These are phyloP conservation scores for Hemicordylus capensis DNA, from an alignment of 2,113 vertebrate genomes.

Conservation along the genomic window DNA sequence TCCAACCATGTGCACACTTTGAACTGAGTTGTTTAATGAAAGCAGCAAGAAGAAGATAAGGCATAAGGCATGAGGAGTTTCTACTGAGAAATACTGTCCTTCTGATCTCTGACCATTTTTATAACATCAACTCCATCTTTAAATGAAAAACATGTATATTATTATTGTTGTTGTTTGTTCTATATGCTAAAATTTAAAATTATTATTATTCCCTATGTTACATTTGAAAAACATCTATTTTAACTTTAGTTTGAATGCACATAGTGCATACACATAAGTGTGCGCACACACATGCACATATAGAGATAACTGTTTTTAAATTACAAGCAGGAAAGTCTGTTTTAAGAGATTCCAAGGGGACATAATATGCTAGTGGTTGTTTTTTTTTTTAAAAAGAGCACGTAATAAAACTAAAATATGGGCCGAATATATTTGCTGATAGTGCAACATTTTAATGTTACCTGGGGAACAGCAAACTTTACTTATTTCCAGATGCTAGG, in stretches of 20 bases:
- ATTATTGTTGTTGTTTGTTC: no score
- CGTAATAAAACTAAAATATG: neutral
- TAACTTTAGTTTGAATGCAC: neutral
- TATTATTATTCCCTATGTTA: no score
- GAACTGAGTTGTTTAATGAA: neutral
- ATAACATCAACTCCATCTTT: no score
- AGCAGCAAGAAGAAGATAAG: neutral
- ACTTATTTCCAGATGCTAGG: conserved; percentile 20
- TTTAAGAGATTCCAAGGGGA: neutral
- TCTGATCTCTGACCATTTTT: neutral
- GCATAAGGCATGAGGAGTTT: neutral
- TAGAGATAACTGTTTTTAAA: neutral
- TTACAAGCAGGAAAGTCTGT: neutral
- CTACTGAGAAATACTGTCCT: neutral
- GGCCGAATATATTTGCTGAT: conserved; percentile 16
- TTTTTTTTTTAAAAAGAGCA: neutral
- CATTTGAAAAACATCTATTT: neutral
- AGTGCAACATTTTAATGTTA: conserved; percentile 1
- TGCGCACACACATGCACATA: neutral
- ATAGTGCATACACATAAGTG: neutral
- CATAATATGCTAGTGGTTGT: neutral
- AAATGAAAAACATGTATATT: no score
- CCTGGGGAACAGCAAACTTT: neutral
- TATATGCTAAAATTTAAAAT: no score
- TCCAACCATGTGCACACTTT: neutral